A percentile compares a stretch with the other conserved stretches of the same genome.
Conservation (phyloP, 1,140 invertebrate genomes). For the Lutraria rhynchaena region DNA sequence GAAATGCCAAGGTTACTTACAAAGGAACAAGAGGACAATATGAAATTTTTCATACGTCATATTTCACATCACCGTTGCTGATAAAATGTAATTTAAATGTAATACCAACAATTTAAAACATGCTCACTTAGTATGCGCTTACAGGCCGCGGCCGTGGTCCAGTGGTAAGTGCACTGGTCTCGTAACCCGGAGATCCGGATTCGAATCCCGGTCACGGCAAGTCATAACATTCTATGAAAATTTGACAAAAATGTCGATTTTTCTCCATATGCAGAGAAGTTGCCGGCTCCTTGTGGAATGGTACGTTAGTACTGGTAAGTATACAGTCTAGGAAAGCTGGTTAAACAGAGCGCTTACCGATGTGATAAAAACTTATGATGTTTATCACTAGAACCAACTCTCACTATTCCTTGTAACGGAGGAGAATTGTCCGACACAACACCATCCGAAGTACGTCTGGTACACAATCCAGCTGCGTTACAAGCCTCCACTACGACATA, state of each 20-base stretch:
- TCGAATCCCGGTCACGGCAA: background rate
- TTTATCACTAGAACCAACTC: background rate
- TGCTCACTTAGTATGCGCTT: background rate
- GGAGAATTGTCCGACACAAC: constrained; percentile 20
- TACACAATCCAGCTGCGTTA: constrained; percentile 27
- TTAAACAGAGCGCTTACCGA: background rate
- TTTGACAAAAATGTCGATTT: no score
- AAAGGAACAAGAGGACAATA: no score
- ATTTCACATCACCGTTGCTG: background rate
- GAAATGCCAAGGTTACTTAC: no score
- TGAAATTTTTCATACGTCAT: background rate
- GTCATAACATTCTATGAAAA: no score
- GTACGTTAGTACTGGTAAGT: no score
- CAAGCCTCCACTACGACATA: constrained; percentile 20
- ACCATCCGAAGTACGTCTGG: background rate
- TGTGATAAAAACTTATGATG: constrained; percentile 1
- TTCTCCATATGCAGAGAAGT: no score
- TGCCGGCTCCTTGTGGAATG: no score
- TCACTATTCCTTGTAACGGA: background rate
- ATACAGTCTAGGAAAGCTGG: no score
- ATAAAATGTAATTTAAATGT: background rate
- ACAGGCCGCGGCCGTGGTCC: no score
- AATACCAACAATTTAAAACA: background rate
- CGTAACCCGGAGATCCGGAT: no score
- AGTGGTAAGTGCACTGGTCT: no score